phyloP scores from a whole-genome alignment of 2,113 vertebrate genomes.

The Oreocharis arfaki region DNA sequence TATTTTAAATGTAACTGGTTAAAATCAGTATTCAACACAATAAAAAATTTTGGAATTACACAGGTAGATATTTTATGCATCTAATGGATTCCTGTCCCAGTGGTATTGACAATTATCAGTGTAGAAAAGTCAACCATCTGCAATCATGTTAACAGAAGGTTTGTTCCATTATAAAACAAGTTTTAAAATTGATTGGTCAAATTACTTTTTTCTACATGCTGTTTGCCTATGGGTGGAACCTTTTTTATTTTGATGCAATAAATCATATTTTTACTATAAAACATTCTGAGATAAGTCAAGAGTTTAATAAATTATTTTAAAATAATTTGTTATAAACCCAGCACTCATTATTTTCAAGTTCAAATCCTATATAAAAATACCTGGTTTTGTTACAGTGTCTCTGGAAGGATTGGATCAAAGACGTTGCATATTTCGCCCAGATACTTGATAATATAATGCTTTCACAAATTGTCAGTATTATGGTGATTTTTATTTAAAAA shows the following conservation, averaged over 20 bases:
- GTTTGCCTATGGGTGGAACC: background rate
- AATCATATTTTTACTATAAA: background rate
- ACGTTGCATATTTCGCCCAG: rapidly evolving
- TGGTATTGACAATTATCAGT: background rate
- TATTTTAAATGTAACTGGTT: background rate
- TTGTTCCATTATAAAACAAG: background rate
- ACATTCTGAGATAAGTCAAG: background rate
- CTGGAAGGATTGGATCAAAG: background rate
- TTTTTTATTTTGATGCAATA: background rate
- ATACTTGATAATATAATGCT: background rate
- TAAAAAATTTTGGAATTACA: background rate
- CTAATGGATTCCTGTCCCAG: background rate
- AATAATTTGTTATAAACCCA: background rate
- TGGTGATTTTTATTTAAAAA: background rate
- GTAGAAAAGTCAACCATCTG: background rate
- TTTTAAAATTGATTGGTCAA: background rate
- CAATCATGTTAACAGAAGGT: background rate
- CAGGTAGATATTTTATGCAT: background rate
- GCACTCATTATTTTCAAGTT: background rate
- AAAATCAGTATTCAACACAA: background rate
- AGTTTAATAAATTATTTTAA: background rate
- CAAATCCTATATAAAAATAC: background rate
- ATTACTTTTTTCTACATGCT: background rate
- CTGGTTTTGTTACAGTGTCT: background rate
- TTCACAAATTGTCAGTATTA: background rate